A percentile compares a stretch with the other conserved stretches of the same genome.
These are phyloP conservation scores for Conchocele bisecta DNA, from an alignment of 2,888 invertebrate genomes.

Conservation along the genomic window DNA sequence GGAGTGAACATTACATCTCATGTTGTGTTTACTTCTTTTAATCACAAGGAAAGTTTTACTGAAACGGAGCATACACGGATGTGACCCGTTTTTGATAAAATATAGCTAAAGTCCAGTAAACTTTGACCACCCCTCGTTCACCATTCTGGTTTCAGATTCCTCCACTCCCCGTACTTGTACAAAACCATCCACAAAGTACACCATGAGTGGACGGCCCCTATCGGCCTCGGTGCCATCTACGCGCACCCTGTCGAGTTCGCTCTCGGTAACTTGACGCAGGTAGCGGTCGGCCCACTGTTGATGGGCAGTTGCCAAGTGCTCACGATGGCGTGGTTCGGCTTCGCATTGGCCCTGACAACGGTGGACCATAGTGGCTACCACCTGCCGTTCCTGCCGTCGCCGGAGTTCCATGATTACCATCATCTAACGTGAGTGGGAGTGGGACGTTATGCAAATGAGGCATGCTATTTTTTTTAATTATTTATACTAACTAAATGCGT, in stretches of 20 bases:
- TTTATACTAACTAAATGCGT: too few relatives aligned
- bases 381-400: slow-evolving; percentile 91
- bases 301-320: slow-evolving; percentile 86
- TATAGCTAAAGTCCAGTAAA: too few relatives aligned
- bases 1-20: too few relatives aligned
- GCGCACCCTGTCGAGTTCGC: slow-evolving; percentile 90
- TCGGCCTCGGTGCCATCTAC: slow-evolving; percentile 91
- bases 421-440: slow-evolving; percentile 89
- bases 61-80: too few relatives aligned
- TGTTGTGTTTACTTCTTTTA: too few relatives aligned
- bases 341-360: slow-evolving; percentile 90
- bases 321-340: slow-evolving; percentile 88
- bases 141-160: slow-evolving; percentile 87
- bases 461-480: too few relatives aligned
- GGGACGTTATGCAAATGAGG: too few relatives aligned
- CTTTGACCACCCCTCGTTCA: too few relatives aligned
- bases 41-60: too few relatives aligned
- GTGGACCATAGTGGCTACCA: slow-evolving; percentile 96
- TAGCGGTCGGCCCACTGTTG: slow-evolving; percentile 86
- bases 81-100: too few relatives aligned
- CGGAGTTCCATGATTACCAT: slow-evolving; percentile 94
- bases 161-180: slow-evolving; percentile 90
- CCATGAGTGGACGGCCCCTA: slow-evolving; percentile 94
- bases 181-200: slow-evolving; percentile 92
- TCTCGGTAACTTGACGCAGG: slow-evolving; percentile 90